A percentile compares a stretch with the other conserved stretches of the same genome.
phyloP scores from a whole-genome alignment of 2,113 vertebrate genomes.

The Cephalopterus ornatus region DNA sequence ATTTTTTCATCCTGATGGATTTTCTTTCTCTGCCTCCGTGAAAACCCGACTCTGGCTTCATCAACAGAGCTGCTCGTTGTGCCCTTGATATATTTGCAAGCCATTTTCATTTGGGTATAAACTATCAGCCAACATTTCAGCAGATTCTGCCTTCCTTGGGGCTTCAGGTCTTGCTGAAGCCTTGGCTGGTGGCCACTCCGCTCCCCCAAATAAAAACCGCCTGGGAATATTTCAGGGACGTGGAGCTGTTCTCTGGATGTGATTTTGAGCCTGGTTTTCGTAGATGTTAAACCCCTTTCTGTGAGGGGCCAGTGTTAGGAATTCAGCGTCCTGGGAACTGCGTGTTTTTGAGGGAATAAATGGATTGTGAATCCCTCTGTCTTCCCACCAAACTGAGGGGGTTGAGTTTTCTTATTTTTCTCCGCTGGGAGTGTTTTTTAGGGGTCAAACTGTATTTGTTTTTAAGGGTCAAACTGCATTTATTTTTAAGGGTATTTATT shows the following conservation, averaged over 20 bases:
- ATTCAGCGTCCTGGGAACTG: background rate
- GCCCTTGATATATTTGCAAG: slow-evolving; percentile 55
- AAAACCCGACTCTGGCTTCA: slow-evolving; percentile 24
- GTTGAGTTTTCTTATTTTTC: background rate
- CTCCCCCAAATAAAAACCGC: slow-evolving; percentile 59
- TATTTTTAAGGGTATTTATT: background rate
- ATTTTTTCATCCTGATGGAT: too few relatives aligned
- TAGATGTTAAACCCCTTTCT: slow-evolving; percentile 13
- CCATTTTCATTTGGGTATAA: slow-evolving; percentile 54
- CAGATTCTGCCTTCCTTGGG: slow-evolving; percentile 54
- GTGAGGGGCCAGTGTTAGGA: background rate
- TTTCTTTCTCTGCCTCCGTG: background rate
- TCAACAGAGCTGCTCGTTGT: background rate
- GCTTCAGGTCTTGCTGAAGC: slow-evolving; percentile 50
- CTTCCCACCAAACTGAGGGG: background rate
- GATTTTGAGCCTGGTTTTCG: background rate
- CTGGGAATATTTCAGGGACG: slow-evolving; percentile 58
- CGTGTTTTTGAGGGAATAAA: background rate
- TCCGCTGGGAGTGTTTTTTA: background rate
- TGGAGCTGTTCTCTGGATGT: background rate
- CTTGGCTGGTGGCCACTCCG: slow-evolving; percentile 55
- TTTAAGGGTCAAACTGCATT: background rate
- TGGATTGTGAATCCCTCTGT: background rate
- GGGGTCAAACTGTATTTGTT: background rate
- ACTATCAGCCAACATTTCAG: slow-evolving; percentile 36